Conservation (phyloP, 2,113 vertebrate genomes). For the Hippocampus zosterae region DNA sequence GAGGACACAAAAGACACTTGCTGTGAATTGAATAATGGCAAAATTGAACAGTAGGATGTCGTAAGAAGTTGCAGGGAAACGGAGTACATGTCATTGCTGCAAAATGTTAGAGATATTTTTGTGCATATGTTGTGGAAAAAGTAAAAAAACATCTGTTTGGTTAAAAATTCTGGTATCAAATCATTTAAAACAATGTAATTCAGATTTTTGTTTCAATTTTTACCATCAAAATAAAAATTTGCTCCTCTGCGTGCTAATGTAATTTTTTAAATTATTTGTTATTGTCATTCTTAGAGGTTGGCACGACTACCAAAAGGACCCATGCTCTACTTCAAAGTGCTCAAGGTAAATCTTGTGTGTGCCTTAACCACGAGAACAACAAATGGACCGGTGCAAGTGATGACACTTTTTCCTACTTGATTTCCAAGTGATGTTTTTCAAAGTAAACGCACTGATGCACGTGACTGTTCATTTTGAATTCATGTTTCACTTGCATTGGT, state of each 20-base stretch:
- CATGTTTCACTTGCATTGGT: background rate
- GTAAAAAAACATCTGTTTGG: too few relatives aligned
- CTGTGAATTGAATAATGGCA: background rate
- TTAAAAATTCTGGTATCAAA: too few relatives aligned
- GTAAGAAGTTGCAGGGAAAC: background rate
- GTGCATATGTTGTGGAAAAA: too few relatives aligned
- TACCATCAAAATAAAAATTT: background rate
- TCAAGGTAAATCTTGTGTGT: conserved; percentile 66
- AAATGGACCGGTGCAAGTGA: conserved; percentile 41
- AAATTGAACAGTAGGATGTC: too few relatives aligned
- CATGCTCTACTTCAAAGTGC: conserved; percentile 79
- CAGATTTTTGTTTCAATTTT: too few relatives aligned
- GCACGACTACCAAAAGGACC: conserved; percentile 88
- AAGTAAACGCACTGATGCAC: conserved; percentile 73
- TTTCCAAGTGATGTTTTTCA: conserved; percentile 57
- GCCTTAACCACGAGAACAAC: fast-evolving
- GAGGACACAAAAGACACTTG: conserved; percentile 18
- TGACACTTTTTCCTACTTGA: conserved; percentile 54
- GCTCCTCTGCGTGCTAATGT: background rate
- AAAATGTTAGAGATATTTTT: too few relatives aligned
- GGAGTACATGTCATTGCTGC: too few relatives aligned
- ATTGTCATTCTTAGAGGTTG: conserved; percentile 71
- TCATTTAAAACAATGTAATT: too few relatives aligned
- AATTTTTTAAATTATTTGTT: background rate
- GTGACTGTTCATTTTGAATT: background rate